Conservation (phyloP, 2,113 vertebrate genomes). For the Coreoperca whiteheadi region DNA sequence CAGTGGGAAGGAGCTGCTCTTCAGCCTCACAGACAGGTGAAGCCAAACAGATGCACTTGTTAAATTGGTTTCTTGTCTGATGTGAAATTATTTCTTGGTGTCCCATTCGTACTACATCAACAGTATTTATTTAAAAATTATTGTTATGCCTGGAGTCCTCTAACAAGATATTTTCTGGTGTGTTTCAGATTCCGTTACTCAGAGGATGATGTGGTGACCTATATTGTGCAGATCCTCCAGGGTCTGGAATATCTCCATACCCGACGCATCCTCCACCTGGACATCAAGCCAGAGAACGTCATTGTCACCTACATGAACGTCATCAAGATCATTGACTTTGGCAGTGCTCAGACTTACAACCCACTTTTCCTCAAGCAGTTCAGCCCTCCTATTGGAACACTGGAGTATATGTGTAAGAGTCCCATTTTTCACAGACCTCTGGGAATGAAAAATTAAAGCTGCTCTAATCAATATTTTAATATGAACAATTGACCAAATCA, state of each 20-base stretch:
- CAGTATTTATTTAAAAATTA: background rate
- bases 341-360: slow-evolving; percentile 94
- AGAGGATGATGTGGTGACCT: slow-evolving; percentile 94
- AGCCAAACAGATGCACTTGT: background rate
- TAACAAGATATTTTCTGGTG: background rate
- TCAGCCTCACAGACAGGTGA: slow-evolving; percentile 95
- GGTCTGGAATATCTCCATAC: slow-evolving; percentile 95
- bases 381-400: slow-evolving; percentile 89
- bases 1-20: slow-evolving; percentile 93
- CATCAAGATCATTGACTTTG: slow-evolving; percentile 98
- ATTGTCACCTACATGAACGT: slow-evolving; percentile 90
- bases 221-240: slow-evolving; percentile 92
- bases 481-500: background rate
- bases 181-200: slow-evolving; percentile 94
- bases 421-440: background rate
- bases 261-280: slow-evolving; percentile 92
- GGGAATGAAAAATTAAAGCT: background rate
- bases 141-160: background rate
- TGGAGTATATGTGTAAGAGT: slow-evolving; percentile 96
- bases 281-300: slow-evolving; percentile 96
- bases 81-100: background rate
- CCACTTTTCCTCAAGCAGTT: slow-evolving; percentile 93
- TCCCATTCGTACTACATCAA: background rate
- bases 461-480: background rate
- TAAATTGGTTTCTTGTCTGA: background rate